Conservation (phyloP, 2,888 invertebrate species). For the Homarus gammarus region DNA sequence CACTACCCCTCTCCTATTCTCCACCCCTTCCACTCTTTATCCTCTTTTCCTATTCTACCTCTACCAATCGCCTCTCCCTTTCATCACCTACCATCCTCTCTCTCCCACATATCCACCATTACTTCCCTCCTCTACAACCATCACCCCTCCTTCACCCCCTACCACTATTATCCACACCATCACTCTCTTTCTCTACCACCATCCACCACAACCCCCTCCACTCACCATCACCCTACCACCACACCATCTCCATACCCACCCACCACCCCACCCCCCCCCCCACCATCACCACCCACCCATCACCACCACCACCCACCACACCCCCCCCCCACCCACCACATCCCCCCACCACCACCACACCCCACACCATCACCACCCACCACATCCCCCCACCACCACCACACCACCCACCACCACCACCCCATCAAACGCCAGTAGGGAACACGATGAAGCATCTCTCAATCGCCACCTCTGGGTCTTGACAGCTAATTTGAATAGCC, state of each 20-base stretch:
- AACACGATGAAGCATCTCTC: neutral
- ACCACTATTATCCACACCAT: too few relatives aligned
- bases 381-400: neutral
- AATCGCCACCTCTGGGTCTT: conserved; percentile 11
- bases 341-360: neutral
- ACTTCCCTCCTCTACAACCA: neutral
- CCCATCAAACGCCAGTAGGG: neutral
- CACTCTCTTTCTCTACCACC: too few relatives aligned
- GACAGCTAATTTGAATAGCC: conserved; percentile 41
- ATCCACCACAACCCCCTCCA: too few relatives aligned
- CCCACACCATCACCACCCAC: neutral
- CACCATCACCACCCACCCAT: neutral
- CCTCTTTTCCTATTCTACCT: too few relatives aligned
- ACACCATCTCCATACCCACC: neutral
- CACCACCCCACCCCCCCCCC: neutral
- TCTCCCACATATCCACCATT: neutral
- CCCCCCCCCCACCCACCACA: neutral
- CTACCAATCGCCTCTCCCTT: neutral
- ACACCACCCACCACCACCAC: neutral
- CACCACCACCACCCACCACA: neutral
- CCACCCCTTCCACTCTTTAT: neutral
- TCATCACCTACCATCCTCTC: neutral
- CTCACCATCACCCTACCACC: too few relatives aligned
- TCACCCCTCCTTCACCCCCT: neutral
- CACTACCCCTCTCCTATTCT: neutral